Evolutionary conservation across 2,888 invertebrate species (phyloP), one percentile per base, ranked within the genome.

Genomic region (Sclerodermus sp.): DNA sequence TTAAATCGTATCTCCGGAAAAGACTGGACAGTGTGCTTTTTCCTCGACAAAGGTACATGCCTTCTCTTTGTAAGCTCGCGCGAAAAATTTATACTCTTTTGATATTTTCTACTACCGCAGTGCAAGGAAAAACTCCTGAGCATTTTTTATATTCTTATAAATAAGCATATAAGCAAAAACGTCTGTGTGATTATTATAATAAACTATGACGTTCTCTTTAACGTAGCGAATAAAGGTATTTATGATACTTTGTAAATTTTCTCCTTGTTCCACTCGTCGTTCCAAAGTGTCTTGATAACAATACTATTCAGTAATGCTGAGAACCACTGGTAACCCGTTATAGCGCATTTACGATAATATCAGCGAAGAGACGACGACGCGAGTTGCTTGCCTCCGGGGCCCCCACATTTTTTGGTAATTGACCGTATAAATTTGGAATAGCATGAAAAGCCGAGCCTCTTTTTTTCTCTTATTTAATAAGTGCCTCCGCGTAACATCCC

Each of bases 171-270:
- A 41, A 29, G 44, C 15, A 16, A 10, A 47, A 29, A 31, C 2
- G 30, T 16, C 5, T 5, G 39, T 13, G n/a, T 17, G 46, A 44
- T 49, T 45, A 49, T 36, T 60, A 52, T 62, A 62, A 57, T 49
- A 50, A 62, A 53, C 53, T 48, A 55, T 49, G 53, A 52, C 51
- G 62, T 58, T 59, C 55, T 23, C n/a, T n/a, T n/a, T 23, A 55
- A 18, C 58, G 49, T 64, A 64, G 55, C 43, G 50, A 64, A 64
- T 61, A 64, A 62, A 64, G 46, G 40, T 64, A 64, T 64, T 64
- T 64, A 64, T 62, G 62, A 46, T 59, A 59, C 48, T 57, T 62
- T 57, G 36, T 59, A n/a, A n/a, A n/a, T n/a, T n/a, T n/a, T n/a
- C n/a, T n/a, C n/a, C n/a, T n/a, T n/a, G n/a, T n/a, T n/a, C n/a